phyloP scores from a whole-genome alignment of 2,888 invertebrate species.

The Plagodis dolabraria region DNA sequence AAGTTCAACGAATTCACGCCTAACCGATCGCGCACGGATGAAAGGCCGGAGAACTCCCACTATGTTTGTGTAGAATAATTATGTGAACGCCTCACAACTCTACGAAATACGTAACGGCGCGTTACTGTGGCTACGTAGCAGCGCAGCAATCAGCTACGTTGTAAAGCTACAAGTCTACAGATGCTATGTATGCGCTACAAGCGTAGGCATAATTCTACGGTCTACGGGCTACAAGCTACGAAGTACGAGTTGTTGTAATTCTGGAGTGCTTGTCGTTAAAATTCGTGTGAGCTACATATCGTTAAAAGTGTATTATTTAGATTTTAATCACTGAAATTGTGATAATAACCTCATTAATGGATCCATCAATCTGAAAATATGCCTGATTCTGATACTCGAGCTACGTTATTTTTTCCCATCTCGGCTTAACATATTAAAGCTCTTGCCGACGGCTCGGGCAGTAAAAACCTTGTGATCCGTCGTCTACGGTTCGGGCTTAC shows the following conservation, averaged over 20 bases:
- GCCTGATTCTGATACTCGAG: too few relatives aligned
- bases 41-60: background rate
- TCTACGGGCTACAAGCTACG: slow-evolving; percentile 25
- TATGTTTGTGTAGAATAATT: slow-evolving; percentile 4
- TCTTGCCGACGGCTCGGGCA: too few relatives aligned
- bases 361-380: too few relatives aligned
- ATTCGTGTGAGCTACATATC: too few relatives aligned
- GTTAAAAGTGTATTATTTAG: too few relatives aligned
- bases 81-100: slow-evolving; percentile 6
- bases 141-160: slow-evolving; percentile 19
- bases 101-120: slow-evolving; percentile 8
- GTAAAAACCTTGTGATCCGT: too few relatives aligned
- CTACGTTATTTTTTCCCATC: too few relatives aligned
- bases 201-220: slow-evolving; percentile 28
- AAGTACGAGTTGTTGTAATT: slow-evolving; percentile 4
- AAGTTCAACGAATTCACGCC: slow-evolving; percentile 4
- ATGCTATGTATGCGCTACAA: slow-evolving; percentile 8
- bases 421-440: too few relatives aligned
- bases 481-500: too few relatives aligned
- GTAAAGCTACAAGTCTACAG: slow-evolving; percentile 1
- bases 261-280: too few relatives aligned
- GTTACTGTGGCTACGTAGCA: slow-evolving; percentile 6
- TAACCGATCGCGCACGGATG: slow-evolving; percentile 1
- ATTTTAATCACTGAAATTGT: too few relatives aligned
- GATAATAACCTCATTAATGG: too few relatives aligned